These are phyloP conservation scores for Cynodonichthys magdalenae DNA, from an alignment of 2,797 vertebrate species.

Conservation along the genomic window DNA sequence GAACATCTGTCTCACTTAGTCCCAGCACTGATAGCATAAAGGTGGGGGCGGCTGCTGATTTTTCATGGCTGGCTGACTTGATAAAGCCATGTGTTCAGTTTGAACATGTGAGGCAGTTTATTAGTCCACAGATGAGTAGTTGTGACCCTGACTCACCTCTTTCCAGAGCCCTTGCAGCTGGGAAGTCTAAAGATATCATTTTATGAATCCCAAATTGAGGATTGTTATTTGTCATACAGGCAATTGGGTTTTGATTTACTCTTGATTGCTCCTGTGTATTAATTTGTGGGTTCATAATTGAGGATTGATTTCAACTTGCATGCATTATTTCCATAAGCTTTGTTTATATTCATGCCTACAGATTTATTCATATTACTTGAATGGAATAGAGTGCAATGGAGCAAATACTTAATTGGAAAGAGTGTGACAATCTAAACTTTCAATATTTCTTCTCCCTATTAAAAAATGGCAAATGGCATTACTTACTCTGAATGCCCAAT, in stretches of 20 bases:
- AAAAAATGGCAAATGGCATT: conserved; percentile 66
- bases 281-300: conserved; percentile 71
- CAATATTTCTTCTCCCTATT: conserved; percentile 65
- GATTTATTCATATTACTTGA: conserved; percentile 71
- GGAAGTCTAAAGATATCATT: conserved; percentile 29
- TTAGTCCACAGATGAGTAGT: conserved; percentile 59
- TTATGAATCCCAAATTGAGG: conserved; percentile 63
- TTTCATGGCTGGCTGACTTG: conserved; percentile 77
- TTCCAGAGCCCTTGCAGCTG: conserved; percentile 26
- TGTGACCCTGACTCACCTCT: conserved; percentile 66
- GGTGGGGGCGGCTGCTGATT: conserved; percentile 57
- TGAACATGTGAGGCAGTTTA: conserved; percentile 72
- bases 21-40: conserved; percentile 67
- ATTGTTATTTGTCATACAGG: conserved; percentile 60
- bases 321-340: conserved; percentile 70
- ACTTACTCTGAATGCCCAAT: conserved; percentile 59
- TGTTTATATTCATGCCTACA: conserved; percentile 68
- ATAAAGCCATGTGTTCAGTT: conserved; percentile 74
- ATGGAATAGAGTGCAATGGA: conserved; percentile 70
- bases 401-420: conserved; percentile 75
- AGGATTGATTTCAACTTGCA: conserved; percentile 73
- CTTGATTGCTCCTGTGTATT: conserved; percentile 74
- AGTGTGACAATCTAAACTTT: conserved; percentile 72
- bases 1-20: conserved; percentile 84
- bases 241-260: conserved; percentile 76